Base-by-base conservation (phyloP, 2,888 invertebrate genomes). In the Polydrusus pterygomalis region DNA sequence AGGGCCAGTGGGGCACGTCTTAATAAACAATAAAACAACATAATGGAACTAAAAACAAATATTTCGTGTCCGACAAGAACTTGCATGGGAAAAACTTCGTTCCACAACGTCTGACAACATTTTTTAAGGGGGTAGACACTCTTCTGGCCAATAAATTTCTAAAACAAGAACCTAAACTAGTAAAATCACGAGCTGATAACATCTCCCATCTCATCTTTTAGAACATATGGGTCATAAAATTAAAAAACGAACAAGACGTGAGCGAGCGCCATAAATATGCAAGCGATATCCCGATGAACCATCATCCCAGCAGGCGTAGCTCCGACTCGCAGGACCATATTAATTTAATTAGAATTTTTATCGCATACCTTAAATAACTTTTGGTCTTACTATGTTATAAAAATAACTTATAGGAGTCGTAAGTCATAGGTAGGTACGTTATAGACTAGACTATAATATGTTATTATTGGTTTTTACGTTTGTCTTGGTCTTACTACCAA, bases 341-440 rank as follows among this genome's bases (percentile, higher is more conserved):
- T 86, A 86, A 85, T 86, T 86, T 85, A 86, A 86, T 86, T 86
- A 86, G 86, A 86, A 86, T 86, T 86, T 86, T 86, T 85, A 85
- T 86, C 84, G 86, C 86, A 86, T 86, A 84, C 83, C 82, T 85
- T 79, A 83, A 83, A 86, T 86, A 82, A 80, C 83, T 82, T 78
- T 70, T n/a, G 80, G 83, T 83, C 82, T 81, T 83, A 81, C 81
- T 82, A 85, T 84, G 83, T 15, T 15, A 49, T 63, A 45, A 63
- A 63, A 43, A 63, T 63, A 63, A 63, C 30, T 63, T 45, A 63
- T 63, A 64, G 30, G 64, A 20, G 15, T 64, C 25, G 9, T 64
- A 47, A 30, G 45, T 49, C 25, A 45, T 63, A 2, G 45, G n/a
- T n/a, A n/a, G n/a, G n/a, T n/a, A n/a, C n/a, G 45, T 49, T 45